Percentiles rank a stretch among this genome's conserved stretches.
These are phyloP conservation scores for Antennarius striatus DNA, from an alignment of 2,113 vertebrate species.

Conservation along the genomic window DNA sequence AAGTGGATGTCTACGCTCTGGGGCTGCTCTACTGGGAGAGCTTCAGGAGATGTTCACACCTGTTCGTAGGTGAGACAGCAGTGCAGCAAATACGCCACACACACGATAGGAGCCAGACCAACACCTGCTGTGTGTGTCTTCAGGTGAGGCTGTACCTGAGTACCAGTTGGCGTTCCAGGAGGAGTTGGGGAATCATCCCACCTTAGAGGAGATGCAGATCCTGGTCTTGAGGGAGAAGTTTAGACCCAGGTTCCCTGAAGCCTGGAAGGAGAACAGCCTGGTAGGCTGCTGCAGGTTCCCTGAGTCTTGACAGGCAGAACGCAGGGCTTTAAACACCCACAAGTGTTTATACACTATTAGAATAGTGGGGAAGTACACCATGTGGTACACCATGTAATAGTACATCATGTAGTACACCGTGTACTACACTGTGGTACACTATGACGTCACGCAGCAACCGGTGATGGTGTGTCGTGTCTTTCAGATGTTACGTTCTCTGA, in stretches of 20 bases:
- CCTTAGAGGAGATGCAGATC: slow-evolving; percentile 95
- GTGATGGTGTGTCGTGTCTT: slow-evolving; percentile 55
- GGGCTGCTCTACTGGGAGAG: slow-evolving; percentile 96
- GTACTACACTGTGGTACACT: too few species aligned
- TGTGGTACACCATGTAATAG: too few species aligned
- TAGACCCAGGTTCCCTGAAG: slow-evolving; percentile 92
- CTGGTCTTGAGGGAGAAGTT: slow-evolving; percentile 92
- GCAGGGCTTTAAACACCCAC: too few species aligned
- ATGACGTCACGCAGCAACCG: too few species aligned
- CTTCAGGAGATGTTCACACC: slow-evolving; percentile 94
- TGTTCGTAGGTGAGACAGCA: slow-evolving; percentile 87
- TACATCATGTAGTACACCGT: too few species aligned
- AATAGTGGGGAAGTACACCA: too few species aligned
- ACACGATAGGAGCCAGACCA: background rate
- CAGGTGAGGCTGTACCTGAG: slow-evolving; percentile 59
- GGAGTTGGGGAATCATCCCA: slow-evolving; percentile 85
- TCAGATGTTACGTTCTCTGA: slow-evolving; percentile 87
- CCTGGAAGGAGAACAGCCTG: slow-evolving; percentile 95
- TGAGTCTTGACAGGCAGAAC: too few species aligned
- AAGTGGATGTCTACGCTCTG: slow-evolving; percentile 94
- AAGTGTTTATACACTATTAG: too few species aligned
- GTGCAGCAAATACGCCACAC: background rate
- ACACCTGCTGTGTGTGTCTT: slow-evolving; percentile 8
- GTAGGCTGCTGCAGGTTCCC: slow-evolving; percentile 41
- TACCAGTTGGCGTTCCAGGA: slow-evolving; percentile 72